Conservation (phyloP, 2,888 invertebrate genomes). For the Leistus spinibarbis region DNA sequence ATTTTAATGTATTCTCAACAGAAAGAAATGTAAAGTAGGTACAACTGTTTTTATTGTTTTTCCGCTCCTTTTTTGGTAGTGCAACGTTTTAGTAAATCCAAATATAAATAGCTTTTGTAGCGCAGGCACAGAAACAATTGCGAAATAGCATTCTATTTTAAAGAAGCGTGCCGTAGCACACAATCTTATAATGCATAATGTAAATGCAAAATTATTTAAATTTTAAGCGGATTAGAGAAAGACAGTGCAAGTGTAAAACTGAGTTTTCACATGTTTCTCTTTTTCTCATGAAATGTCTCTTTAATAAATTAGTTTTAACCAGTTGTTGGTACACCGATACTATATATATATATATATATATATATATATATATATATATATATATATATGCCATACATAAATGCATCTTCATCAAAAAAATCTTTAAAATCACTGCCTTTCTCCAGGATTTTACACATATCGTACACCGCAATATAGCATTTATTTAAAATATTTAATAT, state of each 20-base stretch:
- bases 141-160: slow-evolving; percentile 2
- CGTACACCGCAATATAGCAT: too few species aligned
- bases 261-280: neutral
- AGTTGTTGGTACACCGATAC: neutral
- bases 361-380: too few species aligned
- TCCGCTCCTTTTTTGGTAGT: neutral
- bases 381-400: too few species aligned
- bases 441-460: too few species aligned
- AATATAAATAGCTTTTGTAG: slow-evolving; percentile 1
- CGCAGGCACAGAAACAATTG: neutral
- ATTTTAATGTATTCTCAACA: neutral
- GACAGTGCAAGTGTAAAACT: neutral
- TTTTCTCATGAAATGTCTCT: neutral
- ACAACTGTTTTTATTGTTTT: neutral
- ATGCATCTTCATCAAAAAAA: too few species aligned
- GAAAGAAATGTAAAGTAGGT: neutral
- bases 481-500: too few species aligned
- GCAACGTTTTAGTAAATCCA: neutral
- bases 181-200: slow-evolving; percentile 2
- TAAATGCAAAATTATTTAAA: slow-evolving; percentile 10
- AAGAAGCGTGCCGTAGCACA: neutral
- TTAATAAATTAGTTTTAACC: neutral
- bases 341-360: neutral
- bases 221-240: neutral
- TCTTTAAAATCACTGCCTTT: too few species aligned